phyloP scores from a whole-genome alignment of 2,888 invertebrate genomes.

The Fragum fragum region DNA sequence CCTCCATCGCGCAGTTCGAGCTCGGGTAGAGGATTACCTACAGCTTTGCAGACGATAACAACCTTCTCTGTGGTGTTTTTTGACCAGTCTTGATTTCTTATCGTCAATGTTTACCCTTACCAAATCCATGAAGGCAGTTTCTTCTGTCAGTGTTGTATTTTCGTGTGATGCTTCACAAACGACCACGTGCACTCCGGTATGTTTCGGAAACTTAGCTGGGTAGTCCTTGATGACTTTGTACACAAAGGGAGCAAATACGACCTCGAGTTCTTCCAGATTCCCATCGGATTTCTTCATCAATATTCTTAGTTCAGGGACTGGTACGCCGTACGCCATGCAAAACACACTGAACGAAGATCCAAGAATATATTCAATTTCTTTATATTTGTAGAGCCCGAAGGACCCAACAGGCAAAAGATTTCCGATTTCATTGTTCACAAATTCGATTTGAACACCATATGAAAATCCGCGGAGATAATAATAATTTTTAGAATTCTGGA shows the following conservation, averaged over 20 bases:
- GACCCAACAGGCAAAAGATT: background rate
- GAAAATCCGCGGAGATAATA: background rate
- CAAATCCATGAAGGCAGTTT: background rate
- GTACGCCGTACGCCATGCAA: background rate
- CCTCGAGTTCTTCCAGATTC: background rate
- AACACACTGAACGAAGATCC: background rate
- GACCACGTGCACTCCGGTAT: background rate
- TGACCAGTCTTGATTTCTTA: constrained; percentile 1
- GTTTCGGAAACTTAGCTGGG: background rate
- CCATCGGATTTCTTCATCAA: background rate
- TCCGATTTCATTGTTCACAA: background rate
- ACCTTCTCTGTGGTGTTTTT: constrained; percentile 20
- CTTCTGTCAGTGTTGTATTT: background rate
- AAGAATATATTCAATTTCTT: background rate
- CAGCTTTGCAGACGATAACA: constrained; percentile 10
- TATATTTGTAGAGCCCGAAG: background rate
- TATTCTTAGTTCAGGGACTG: background rate
- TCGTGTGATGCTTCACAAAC: background rate
- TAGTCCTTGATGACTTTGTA: background rate
- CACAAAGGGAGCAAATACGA: background rate
- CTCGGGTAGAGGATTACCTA: constrained; percentile 6
- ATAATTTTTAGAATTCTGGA: background rate
- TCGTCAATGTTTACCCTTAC: background rate
- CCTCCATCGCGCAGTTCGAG: background rate
- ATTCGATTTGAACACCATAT: background rate